phyloP scores from a whole-genome alignment of 1,140 invertebrate genomes.

The Bombus waltoni region DNA sequence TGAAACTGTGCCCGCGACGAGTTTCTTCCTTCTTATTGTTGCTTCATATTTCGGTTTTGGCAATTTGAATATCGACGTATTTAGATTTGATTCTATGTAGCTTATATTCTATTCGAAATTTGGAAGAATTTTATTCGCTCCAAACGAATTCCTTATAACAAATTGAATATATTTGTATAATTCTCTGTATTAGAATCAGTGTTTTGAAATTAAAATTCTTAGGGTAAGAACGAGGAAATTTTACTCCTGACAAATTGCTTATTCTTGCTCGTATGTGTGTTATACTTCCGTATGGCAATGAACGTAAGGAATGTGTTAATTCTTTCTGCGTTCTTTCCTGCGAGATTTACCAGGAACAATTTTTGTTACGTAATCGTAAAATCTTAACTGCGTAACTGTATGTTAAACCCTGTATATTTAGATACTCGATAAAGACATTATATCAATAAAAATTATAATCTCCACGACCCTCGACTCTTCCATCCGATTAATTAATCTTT shows the following conservation, averaged over 20 bases:
- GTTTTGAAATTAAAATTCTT: neutral
- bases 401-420: too few species aligned
- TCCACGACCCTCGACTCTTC: too few species aligned
- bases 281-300: neutral
- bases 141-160: neutral
- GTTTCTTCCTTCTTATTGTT: neutral
- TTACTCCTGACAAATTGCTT: neutral
- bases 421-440: too few species aligned
- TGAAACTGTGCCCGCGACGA: neutral
- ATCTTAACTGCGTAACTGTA: neutral
- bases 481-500: too few species aligned
- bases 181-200: neutral
- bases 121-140: neutral
- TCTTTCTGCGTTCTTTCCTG: neutral
- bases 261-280: neutral
- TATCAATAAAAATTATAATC: too few species aligned
- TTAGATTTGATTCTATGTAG: neutral
- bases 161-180: constrained; percentile 2
- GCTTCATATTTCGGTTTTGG: neutral
- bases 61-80: neutral
- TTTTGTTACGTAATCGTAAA: neutral
- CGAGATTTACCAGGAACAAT: neutral
- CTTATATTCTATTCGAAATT: neutral
- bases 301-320: neutral
- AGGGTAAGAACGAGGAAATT: neutral